Conservation (phyloP, 2,797 vertebrate genomes). For the Dallia pectoralis region DNA sequence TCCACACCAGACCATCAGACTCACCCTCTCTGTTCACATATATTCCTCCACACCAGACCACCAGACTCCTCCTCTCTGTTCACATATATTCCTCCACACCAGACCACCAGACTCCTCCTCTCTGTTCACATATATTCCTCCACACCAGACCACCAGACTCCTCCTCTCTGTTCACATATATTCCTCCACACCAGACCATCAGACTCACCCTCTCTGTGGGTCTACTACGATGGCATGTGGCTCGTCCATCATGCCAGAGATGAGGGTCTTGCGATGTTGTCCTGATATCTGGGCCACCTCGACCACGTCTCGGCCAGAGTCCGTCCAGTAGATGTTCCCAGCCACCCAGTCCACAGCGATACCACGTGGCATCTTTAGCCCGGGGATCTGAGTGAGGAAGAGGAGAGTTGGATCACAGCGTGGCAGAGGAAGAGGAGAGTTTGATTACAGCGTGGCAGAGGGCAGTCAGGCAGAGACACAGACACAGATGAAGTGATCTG, state of each 20-base stretch:
- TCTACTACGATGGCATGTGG: constrained; percentile 95
- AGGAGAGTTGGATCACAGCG: not conserved
- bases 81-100: too few species aligned
- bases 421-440: not conserved
- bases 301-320: constrained; percentile 92
- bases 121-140: too few species aligned
- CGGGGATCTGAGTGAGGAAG: constrained; percentile 79
- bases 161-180: too few species aligned
- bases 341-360: constrained; percentile 97
- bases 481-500: not conserved
- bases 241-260: constrained; percentile 97
- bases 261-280: constrained; percentile 90
- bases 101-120: too few species aligned
- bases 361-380: constrained; percentile 93
- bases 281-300: constrained; percentile 92
- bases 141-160: not conserved
- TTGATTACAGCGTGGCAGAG: not conserved
- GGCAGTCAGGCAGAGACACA: not conserved
- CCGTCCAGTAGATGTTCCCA: constrained; percentile 96
- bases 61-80: too few species aligned
- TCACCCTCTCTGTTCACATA: too few species aligned
- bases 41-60: too few species aligned
- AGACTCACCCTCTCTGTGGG: constrained; percentile 84
- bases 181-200: not conserved
- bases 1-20: too few species aligned